These are phyloP conservation scores for Apostichopus japonicus DNA, from an alignment of 35 echinoderm and acorn worm genomes.

Conservation along the genomic window DNA sequence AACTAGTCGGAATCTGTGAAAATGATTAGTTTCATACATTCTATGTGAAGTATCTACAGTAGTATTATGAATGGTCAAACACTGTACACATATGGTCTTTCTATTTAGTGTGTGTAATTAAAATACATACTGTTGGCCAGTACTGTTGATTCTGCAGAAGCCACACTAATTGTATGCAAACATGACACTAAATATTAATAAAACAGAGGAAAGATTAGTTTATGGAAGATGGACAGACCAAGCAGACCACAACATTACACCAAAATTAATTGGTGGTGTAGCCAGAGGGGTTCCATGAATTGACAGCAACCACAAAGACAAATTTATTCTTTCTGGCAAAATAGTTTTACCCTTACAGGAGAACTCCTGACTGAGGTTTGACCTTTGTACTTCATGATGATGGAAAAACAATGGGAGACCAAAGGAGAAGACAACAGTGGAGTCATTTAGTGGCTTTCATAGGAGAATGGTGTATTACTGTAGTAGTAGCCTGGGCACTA, in stretches of 20 bases:
- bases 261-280: neutral
- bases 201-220: neutral
- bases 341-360: neutral
- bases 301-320: neutral
- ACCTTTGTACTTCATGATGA: neutral
- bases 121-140: too few species aligned
- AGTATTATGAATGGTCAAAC: too few species aligned
- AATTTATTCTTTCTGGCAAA: neutral
- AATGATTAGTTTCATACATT: too few species aligned
- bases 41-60: too few species aligned
- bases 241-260: neutral
- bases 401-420: neutral
- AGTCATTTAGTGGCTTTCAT: neutral
- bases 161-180: neutral
- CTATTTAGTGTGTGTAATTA: too few species aligned
- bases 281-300: neutral
- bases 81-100: too few species aligned
- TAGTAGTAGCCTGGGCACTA: neutral
- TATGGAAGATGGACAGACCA: neutral
- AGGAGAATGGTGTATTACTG: neutral
- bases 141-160: neutral
- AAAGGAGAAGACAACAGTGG: neutral
- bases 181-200: neutral
- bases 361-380: neutral
- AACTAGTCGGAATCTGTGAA: too few species aligned